These are phyloP conservation scores for Phodopus roborovskii DNA, from an alignment of 2,113 vertebrate species.

Conservation along the genomic window DNA sequence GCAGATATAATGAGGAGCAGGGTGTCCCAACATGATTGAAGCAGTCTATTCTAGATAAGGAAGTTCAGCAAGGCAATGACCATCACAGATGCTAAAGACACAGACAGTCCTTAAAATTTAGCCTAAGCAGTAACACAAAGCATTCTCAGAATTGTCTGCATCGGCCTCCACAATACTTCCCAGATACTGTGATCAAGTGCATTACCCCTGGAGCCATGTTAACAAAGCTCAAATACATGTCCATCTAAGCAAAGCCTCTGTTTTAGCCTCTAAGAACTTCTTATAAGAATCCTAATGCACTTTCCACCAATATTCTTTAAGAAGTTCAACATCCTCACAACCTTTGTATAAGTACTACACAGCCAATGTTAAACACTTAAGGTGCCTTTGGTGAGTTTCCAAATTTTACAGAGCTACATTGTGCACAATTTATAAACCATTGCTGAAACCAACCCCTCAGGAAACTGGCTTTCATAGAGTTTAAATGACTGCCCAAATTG, in stretches of 20 bases:
- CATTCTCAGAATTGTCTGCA: background rate
- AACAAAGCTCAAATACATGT: slow-evolving; percentile 46
- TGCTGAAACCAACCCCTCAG: background rate
- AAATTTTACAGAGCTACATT: background rate
- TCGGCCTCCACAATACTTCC: background rate
- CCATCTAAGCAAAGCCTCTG: slow-evolving; percentile 33
- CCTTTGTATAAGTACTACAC: background rate
- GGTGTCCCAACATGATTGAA: slow-evolving; percentile 15
- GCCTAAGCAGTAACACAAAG: background rate
- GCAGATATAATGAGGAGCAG: background rate
- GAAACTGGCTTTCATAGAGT: background rate
- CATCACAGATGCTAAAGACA: background rate
- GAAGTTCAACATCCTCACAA: slow-evolving; percentile 10
- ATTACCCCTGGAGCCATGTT: background rate
- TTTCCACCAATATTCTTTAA: slow-evolving; percentile 32
- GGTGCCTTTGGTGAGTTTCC: background rate
- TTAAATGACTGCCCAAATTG: background rate
- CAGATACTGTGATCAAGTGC: background rate
- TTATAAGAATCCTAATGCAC: background rate
- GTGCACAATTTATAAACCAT: background rate
- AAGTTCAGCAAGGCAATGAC: background rate
- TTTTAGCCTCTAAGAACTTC: background rate
- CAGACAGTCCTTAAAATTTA: slow-evolving; percentile 32
- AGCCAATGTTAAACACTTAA: background rate
- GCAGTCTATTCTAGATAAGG: background rate